Evolutionary conservation across 2,113 vertebrate genomes (phyloP).

Genomic region (Poecile atricapillus): DNA sequence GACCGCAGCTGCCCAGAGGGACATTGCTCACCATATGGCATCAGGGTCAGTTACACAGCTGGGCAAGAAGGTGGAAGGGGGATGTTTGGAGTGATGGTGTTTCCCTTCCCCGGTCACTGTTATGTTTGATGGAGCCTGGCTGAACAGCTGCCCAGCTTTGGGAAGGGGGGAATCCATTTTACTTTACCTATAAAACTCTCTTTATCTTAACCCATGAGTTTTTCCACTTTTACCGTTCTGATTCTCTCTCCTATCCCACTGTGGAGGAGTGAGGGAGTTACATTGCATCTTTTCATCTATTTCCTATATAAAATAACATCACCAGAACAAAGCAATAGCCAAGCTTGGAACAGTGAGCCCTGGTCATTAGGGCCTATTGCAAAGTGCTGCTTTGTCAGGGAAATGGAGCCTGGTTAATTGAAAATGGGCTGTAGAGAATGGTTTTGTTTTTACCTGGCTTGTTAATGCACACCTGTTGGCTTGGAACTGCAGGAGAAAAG

Average conservation of each 20-base stretch:
- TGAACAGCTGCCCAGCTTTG: background rate
- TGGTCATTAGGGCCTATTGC: background rate
- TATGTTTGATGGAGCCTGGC: accelerated
- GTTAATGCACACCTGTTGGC: background rate
- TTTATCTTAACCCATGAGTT: background rate
- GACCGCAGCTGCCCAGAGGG: background rate
- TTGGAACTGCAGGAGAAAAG: background rate
- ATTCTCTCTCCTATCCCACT: background rate
- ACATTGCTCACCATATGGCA: background rate
- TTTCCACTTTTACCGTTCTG: background rate
- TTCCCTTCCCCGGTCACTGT: background rate
- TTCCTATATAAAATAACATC: background rate
- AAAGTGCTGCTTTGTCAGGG: background rate
- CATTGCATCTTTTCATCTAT: background rate
- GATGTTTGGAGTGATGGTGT: accelerated
- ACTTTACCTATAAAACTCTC: background rate
- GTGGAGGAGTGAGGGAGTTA: accelerated
- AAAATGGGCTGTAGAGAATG: background rate
- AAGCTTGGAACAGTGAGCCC: background rate
- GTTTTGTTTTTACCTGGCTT: background rate
- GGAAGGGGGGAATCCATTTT: background rate
- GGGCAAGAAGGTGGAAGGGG: background rate
- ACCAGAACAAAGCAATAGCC: background rate
- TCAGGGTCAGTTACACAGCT: background rate
- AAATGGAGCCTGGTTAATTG: background rate